Conservation (phyloP, 2,113 vertebrate genomes). For the Steatornis caripensis region DNA sequence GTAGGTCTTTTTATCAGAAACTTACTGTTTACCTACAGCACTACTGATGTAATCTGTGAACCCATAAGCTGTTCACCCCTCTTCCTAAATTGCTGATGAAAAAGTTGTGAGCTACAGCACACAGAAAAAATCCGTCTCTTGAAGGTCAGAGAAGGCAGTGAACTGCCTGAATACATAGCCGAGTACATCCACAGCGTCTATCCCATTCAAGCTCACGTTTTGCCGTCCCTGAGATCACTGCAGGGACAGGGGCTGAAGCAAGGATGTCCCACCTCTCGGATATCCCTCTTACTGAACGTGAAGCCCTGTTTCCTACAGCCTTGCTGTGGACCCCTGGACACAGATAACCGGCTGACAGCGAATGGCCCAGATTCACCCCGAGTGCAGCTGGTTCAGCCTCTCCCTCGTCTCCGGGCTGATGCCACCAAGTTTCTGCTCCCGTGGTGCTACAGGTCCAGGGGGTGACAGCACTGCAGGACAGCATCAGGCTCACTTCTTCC, state of each 20-base stretch:
- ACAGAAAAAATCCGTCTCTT: neutral
- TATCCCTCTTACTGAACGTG: accelerated
- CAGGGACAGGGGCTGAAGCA: too few relatives aligned
- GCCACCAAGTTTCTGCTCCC: neutral
- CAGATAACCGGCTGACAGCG: neutral
- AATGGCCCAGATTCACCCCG: neutral
- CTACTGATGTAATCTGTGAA: neutral
- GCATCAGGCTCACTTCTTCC: neutral
- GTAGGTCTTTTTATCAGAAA: neutral
- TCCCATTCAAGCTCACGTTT: neutral
- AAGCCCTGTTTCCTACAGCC: neutral
- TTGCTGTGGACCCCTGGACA: neutral
- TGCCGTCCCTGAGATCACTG: neutral
- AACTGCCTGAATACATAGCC: accelerated
- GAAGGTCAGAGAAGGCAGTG: neutral
- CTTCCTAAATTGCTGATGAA: neutral
- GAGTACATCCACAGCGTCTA: accelerated
- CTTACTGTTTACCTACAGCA: neutral
- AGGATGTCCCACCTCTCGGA: accelerated
- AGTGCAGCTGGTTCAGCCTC: neutral
- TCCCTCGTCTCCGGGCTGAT: neutral
- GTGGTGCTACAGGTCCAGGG: accelerated
- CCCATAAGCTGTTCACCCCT: neutral
- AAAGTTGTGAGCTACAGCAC: neutral
- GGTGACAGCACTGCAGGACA: neutral